Base-by-base conservation (phyloP, 2,888 invertebrate genomes). In the Calliphora vomitoria region DNA sequence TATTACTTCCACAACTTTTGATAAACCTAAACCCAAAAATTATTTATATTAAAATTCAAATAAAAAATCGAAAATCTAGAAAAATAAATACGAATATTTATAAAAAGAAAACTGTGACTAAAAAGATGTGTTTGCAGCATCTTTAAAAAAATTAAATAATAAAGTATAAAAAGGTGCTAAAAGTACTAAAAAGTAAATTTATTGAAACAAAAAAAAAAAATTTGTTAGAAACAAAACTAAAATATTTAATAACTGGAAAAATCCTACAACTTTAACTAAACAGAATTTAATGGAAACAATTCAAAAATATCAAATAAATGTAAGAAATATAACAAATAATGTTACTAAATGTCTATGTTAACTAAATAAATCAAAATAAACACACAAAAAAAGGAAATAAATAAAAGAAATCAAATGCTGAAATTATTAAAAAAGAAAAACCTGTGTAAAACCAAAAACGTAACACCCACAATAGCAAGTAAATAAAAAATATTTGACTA, bases 341-440 rank as follows among this genome's bases (percentile, higher is more conserved):
- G 86, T 86, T 81, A 78, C 82, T 89, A 83, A 88, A 89, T 89
- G 89, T 89, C 88, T 89, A 89, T 88, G 85, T 86, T 84, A 88
- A 87, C 86, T 81, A 81, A 71, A 6, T 38, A 25, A 35, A 53
- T 64, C 60, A 62, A 71, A 87, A 71, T 60, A 25, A 79, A 47
- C 4, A 69, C 50, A 18, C 11, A 53, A 53, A 11, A 31, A 25
- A 62, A 62, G 11, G n/a, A 68, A 75, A 75, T 44, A 62, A 25
- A 8, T 68, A 13, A 50, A 79, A 78, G 25, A 62, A 76, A 86
- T 69, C 62, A 80, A 86, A 72, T 81, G 85, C 85, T 85, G 85
- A 85, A 85, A 68, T 60, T 62, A 84, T 58, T 13, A 35, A 85
- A 83, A 84, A 68, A 50, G 2, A 50, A 5, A 50, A 35, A 4